phyloP scores from a whole-genome alignment of 2,113 vertebrate species.

The Scolopax mira region DNA sequence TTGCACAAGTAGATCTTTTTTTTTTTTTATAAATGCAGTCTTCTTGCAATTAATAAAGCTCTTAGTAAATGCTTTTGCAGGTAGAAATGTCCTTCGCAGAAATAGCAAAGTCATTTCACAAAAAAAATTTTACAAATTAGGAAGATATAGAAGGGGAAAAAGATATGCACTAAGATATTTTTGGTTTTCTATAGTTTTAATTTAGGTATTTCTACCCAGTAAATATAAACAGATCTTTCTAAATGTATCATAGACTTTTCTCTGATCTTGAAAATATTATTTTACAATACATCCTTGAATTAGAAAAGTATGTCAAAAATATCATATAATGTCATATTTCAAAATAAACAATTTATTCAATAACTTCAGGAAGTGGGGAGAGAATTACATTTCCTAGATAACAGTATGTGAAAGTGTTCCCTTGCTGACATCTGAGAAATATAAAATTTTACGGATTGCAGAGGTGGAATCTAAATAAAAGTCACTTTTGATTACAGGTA shows the following conservation, averaged over 20 bases:
- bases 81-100: neutral
- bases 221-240: neutral
- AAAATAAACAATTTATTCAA: slow-evolving; percentile 8
- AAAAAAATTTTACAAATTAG: neutral
- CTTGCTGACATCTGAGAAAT: neutral
- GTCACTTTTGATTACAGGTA: neutral
- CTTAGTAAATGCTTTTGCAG: neutral
- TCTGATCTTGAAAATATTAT: neutral
- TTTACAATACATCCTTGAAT: neutral
- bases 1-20: neutral
- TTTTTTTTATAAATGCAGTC: neutral
- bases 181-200: neutral
- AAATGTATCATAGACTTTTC: neutral
- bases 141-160: neutral
- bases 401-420: neutral
- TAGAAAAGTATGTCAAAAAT: neutral
- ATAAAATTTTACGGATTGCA: neutral
- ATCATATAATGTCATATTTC: neutral
- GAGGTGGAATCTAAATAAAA: neutral
- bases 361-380: neutral
- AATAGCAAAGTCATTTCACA: neutral
- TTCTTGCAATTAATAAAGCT: slow-evolving; percentile 4
- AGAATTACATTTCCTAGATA: neutral
- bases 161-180: neutral
- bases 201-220: neutral